A percentile compares a stretch with the other conserved stretches of the same genome.
Evolutionary conservation across 2,888 invertebrate species (phyloP).

Genomic region (Rapana venosa): DNA sequence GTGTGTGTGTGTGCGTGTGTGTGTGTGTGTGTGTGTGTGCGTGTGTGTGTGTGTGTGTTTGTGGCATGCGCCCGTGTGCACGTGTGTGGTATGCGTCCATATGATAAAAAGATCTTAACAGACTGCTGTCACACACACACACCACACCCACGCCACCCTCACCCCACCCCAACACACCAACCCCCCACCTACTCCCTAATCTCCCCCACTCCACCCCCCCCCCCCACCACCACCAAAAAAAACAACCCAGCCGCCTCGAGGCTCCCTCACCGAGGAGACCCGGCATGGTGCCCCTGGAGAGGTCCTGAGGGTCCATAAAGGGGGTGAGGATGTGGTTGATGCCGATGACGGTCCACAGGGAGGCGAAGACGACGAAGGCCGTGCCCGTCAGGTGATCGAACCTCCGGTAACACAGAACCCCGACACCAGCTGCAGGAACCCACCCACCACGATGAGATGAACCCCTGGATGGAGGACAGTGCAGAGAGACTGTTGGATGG

Average conservation of each 20-base stretch:
- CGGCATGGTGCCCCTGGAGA: slow-evolving; percentile 55
- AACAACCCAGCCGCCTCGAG: not conserved
- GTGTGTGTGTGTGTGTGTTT: too few species aligned
- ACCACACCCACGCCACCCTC: not conserved
- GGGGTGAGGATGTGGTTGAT: slow-evolving; percentile 55
- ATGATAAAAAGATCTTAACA: too few species aligned
- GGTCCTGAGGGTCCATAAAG: slow-evolving; percentile 41
- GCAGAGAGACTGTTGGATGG: too few species aligned
- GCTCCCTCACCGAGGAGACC: slow-evolving; percentile 45
- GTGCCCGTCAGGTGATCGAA: slow-evolving; percentile 64
- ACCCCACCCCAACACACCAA: too few species aligned
- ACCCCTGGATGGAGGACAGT: slow-evolving; percentile 49
- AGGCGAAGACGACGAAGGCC: slow-evolving; percentile 62
- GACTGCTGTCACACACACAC: not conserved
- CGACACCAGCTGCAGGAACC: slow-evolving; percentile 59
- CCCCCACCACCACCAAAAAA: not conserved
- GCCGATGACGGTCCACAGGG: slow-evolving; percentile 62
- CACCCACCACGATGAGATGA: slow-evolving; percentile 62
- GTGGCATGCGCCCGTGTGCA: too few species aligned
- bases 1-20: too few species aligned
- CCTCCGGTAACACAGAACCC: slow-evolving; percentile 60
- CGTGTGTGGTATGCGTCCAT: too few species aligned
- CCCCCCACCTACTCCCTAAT: too few species aligned
- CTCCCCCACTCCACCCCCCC: not conserved
- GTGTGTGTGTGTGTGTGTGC: too few species aligned